phyloP scores from a whole-genome alignment of 2,888 invertebrate genomes.

The Cecidostiba fungosa region DNA sequence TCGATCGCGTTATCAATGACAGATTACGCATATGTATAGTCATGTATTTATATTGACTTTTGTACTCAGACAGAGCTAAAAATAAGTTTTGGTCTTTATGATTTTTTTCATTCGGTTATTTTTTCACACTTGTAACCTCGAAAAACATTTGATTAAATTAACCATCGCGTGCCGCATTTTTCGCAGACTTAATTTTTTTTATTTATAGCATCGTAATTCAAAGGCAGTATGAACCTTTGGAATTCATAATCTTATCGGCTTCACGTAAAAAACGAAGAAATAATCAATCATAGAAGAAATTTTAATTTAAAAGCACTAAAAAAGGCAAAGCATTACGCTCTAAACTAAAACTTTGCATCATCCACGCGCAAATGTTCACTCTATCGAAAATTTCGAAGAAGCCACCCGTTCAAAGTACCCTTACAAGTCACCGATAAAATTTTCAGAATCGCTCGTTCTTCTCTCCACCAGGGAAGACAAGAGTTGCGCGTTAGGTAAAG shows the following conservation, averaged over 20 bases:
- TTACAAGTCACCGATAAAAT: background rate
- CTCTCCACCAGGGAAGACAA: background rate
- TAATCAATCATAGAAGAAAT: no score
- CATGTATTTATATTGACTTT: conserved; percentile 10
- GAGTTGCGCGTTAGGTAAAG: background rate
- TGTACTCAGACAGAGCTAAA: background rate
- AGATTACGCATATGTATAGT: background rate
- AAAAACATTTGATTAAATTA: background rate
- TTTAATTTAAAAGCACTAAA: background rate
- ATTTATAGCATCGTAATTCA: background rate
- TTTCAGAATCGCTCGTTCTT: conserved; percentile 1
- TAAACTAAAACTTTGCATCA: background rate
- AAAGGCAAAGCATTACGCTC: background rate
- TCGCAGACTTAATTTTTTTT: background rate
- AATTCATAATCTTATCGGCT: no score
- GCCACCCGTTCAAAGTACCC: background rate
- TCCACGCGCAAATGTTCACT: background rate
- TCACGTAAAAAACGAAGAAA: no score
- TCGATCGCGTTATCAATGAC: conserved; percentile 9
- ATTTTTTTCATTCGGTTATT: background rate
- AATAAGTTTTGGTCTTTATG: background rate
- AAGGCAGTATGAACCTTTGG: no score
- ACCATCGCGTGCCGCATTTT: background rate
- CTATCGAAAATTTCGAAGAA: background rate
- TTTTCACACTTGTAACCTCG: background rate